Evolutionary conservation across 2,888 invertebrate genomes (phyloP).

Genomic region (Macaria notata): DNA sequence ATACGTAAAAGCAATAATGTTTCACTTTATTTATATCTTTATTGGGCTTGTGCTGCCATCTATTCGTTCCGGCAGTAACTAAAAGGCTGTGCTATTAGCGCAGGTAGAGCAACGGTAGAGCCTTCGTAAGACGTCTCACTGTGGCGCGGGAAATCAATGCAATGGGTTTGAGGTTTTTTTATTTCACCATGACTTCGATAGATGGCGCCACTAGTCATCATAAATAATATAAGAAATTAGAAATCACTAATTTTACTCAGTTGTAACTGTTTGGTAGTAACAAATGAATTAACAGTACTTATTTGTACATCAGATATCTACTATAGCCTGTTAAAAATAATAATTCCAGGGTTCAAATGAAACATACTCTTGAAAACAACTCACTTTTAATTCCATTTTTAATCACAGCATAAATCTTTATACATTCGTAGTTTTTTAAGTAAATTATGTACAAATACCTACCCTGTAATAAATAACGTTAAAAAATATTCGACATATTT

Average conservation of each 20-base stretch:
- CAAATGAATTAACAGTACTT: too few relatives aligned
- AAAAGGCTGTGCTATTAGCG: conserved; percentile 30
- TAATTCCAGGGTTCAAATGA: conserved; percentile 11
- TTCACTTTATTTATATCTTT: too few relatives aligned
- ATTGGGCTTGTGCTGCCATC: conserved; percentile 38
- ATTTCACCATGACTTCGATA: conserved; percentile 19
- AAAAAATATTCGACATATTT: conserved; percentile 7
- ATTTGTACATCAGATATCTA: too few relatives aligned
- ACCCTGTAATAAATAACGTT: conserved; percentile 37
- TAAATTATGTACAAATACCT: conserved; percentile 32
- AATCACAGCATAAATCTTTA: conserved; percentile 41
- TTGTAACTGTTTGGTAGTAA: too few relatives aligned
- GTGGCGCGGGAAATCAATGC: too few relatives aligned
- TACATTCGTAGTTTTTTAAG: conserved; percentile 23
- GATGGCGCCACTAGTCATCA: conserved; percentile 37
- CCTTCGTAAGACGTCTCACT: too few relatives aligned
- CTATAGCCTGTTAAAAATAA: too few relatives aligned
- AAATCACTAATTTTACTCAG: too few relatives aligned
- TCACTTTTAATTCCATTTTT: conserved; percentile 51
- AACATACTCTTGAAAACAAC: conserved; percentile 50
- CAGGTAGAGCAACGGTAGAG: too few relatives aligned
- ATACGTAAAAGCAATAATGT: too few relatives aligned
- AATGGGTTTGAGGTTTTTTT: neutral
- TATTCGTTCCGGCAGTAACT: conserved; percentile 33
- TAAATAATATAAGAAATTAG: too few relatives aligned